Evolutionary conservation across 1,140 invertebrate species (phyloP).

Genomic region (Danaus plexippus): DNA sequence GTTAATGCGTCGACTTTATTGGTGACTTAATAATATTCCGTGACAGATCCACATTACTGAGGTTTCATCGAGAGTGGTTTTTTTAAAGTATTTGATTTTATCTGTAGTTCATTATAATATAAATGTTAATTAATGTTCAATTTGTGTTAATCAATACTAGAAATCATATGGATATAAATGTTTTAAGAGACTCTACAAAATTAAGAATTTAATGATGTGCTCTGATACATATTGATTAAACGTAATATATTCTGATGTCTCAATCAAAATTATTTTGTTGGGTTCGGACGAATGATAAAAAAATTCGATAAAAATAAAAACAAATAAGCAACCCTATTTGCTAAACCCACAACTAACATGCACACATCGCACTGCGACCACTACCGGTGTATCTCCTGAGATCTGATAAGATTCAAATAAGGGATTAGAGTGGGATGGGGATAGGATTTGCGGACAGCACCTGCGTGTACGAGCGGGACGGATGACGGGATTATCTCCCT

Average conservation of each 20-base stretch:
- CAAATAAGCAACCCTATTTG: conserved; percentile 40
- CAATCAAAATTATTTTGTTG: too few relatives aligned
- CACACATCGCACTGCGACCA: conserved; percentile 51
- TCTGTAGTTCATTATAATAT: not conserved
- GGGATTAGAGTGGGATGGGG: conserved; percentile 67
- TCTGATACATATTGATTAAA: too few relatives aligned
- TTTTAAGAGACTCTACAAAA: too few relatives aligned
- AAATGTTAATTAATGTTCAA: conserved; percentile 2
- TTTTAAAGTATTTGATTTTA: too few relatives aligned
- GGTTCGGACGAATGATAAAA: too few relatives aligned
- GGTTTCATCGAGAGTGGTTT: too few relatives aligned
- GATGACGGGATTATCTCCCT: conserved; percentile 63
- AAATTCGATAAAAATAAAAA: too few relatives aligned
- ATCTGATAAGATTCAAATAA: conserved; percentile 74
- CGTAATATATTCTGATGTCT: too few relatives aligned
- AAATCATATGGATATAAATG: not conserved
- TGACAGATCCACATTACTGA: too few relatives aligned
- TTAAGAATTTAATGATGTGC: too few relatives aligned
- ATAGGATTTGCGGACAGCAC: conserved; percentile 55
- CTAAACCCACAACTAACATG: conserved; percentile 51
- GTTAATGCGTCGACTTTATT: too few relatives aligned
- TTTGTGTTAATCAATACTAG: conserved; percentile 1
- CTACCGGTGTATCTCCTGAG: conserved; percentile 64
- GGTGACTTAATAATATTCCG: too few relatives aligned
- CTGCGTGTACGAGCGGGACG: conserved; percentile 43